Percentiles rank a stretch among this genome's conserved stretches.
Evolutionary conservation across 2,113 vertebrate genomes (phyloP).

Genomic region (Sardina pilchardus): DNA sequence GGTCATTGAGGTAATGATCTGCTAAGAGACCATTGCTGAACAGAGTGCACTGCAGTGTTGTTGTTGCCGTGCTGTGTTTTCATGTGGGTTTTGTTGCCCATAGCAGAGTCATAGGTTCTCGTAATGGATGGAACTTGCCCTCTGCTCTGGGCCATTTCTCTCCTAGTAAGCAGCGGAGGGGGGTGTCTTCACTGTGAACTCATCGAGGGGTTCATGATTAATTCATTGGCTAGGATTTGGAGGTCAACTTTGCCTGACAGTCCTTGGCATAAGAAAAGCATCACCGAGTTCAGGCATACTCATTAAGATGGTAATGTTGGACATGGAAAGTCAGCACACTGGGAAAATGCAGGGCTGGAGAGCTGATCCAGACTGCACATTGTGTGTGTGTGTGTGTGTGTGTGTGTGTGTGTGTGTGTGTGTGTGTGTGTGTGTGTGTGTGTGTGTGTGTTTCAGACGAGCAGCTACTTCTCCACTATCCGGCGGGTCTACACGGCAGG

Average conservation of each 20-base stretch:
- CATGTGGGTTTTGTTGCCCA: background rate
- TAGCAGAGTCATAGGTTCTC: background rate
- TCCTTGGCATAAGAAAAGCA: background rate
- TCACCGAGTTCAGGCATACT: background rate
- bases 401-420: conserved; percentile 14
- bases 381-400: background rate
- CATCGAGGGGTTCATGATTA: background rate
- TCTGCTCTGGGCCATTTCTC: background rate
- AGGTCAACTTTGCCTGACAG: background rate
- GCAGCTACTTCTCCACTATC: conserved; percentile 68
- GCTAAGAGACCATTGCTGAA: no score
- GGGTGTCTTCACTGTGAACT: background rate
- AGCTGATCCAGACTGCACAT: background rate
- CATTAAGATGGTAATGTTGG: background rate
- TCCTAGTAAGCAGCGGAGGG: background rate
- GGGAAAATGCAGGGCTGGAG: background rate
- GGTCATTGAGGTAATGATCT: no score
- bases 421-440: no score
- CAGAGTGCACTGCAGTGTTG: background rate
- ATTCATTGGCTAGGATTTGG: conserved; percentile 6
- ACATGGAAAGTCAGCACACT: background rate
- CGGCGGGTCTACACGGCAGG: conserved; percentile 75
- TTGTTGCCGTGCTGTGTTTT: background rate
- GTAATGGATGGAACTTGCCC: background rate
- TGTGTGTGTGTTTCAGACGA: conserved; percentile 58